Percentiles rank a stretch among this genome's conserved stretches.
phyloP scores from a whole-genome alignment of 30 jellyfish, hydroid and myxozoan species.

The Pseudorhiza aurosa region DNA sequence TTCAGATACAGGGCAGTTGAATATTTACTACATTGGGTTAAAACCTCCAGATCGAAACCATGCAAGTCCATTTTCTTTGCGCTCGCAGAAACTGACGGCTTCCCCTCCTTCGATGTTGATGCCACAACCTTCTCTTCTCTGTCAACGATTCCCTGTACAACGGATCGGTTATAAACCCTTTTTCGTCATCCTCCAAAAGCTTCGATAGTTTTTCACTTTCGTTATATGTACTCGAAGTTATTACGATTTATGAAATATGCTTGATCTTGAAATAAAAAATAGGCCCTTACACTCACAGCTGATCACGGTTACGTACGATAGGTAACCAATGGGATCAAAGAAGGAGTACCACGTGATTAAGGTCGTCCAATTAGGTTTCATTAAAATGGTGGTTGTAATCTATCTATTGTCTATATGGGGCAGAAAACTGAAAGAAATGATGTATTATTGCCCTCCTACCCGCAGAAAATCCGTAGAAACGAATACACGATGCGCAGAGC shows the following conservation, averaged over 20 bases:
- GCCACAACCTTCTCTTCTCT: too few relatives aligned
- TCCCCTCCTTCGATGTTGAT: too few relatives aligned
- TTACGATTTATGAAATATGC: not conserved
- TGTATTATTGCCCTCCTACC: not conserved
- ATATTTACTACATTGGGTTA: not conserved
- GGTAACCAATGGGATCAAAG: not conserved
- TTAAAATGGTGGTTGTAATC: not conserved
- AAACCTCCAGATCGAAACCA: not conserved
- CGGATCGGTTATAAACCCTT: not conserved
- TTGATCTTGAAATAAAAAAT: not conserved
- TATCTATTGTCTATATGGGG: not conserved
- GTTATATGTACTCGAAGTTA: not conserved
- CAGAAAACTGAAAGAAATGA: not conserved
- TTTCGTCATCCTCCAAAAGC: not conserved
- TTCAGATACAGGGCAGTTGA: not conserved
- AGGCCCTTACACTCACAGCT: not conserved
- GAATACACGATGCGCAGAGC: not conserved
- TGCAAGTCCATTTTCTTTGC: not conserved
- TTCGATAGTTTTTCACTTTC: not conserved
- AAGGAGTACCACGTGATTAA: not conserved
- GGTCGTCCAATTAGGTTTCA: not conserved
- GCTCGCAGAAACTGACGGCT: not conserved
- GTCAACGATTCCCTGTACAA: not conserved
- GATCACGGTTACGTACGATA: not conserved
- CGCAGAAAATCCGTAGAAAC: not conserved